Evolutionary conservation across 2,797 vertebrate species (phyloP), one percentile per base, ranked within the genome.

Genomic region (Dicrostonyx torquatus): DNA sequence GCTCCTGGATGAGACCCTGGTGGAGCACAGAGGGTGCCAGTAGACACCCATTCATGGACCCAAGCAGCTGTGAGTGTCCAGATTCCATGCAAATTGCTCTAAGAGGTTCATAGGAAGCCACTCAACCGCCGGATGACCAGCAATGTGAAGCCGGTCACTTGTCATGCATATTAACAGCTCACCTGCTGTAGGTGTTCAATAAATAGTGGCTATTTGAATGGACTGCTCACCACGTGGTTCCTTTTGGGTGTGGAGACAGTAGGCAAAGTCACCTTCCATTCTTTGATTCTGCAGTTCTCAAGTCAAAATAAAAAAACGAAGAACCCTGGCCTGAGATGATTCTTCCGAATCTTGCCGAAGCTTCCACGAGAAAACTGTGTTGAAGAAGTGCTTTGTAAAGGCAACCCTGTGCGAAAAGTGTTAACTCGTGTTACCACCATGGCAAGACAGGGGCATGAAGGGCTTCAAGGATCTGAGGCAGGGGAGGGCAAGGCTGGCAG

Each of bases 41-140:
- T 10, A 0, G 40, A 6, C 2, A 15, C 31, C 11, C 4, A 29
- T 5, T 77, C 66, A 29, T 18, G 0, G 0, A 62, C 22, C 62
- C 76, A 9, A 22, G 13, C 48, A 17, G 55, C 29, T 24, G 1
- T 4, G 48, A 55, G 82, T 7, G 11, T 3, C 18, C 3, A 9
- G 58, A 37, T 12, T 68, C 43, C 43, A 48, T n/a, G 34, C 5
- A 26, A 68, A 43, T n/a, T 26, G 20, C 34, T 68, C 43, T 68
- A 68, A 50, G 53, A 55, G 43, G 40, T 1, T 50, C 15, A 1
- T 1, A 75, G 66, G 40, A 40, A 87, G 17, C 7, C 37, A 22
- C 29, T 22, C 53, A 82, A 22, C 55, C 48, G 26, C 34, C 37
- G 0, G n/a, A 17, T 2, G 22, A 12, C 18, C 13, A 55, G 29